Base-by-base conservation (phyloP, 2,888 invertebrate genomes). In the Hermaeophaga mercurialis region DNA sequence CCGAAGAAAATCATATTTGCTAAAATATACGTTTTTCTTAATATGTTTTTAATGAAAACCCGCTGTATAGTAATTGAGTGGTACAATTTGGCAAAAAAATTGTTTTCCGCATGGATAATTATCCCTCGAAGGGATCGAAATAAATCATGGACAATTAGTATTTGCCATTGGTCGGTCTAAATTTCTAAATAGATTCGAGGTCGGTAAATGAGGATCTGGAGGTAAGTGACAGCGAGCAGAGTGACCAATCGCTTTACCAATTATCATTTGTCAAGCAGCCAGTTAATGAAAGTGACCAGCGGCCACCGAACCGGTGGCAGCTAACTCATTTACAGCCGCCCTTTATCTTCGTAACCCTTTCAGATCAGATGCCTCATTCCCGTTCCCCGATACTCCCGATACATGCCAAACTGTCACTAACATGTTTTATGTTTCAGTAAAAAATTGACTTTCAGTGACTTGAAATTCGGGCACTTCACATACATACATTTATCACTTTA, bases 221-320 rank as follows among this genome's bases (percentile, higher is more conserved):
- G 75, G 73, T 75, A 75, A 76, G 75, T 75, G 77, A 76, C 76
- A 76, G 75, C 71, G 69, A 70, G 71, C 71, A 70, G 71, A 76
- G 75, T 76, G 76, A 77, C 78, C 77, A 77, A 78, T 77, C 70
- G 75, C 73, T 72, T 69, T 73, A 70, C 75, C 77, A 77, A 78
- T 78, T 78, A 78, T 76, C 78, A 78, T 78, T 78, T 78, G 77
- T 78, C 78, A 78, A 77, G 76, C 74, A 74, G 73, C 73, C 71
- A 71, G 75, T 77, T 77, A 77, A 78, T 78, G 78, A 77, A 78
- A 77, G 75, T 77, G 77, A 77, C 77, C 76, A 72, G 70, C 70
- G 74, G 76, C 75, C 72, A 75, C 73, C 73, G 66, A 69, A 70
- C 70, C 66, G 67, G n/a, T n/a, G n/a, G 66, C 73, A 73, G 71